Evolutionary conservation across 1,140 invertebrate genomes (phyloP).

Genomic region (Trichomalopsis sarcophagae): DNA sequence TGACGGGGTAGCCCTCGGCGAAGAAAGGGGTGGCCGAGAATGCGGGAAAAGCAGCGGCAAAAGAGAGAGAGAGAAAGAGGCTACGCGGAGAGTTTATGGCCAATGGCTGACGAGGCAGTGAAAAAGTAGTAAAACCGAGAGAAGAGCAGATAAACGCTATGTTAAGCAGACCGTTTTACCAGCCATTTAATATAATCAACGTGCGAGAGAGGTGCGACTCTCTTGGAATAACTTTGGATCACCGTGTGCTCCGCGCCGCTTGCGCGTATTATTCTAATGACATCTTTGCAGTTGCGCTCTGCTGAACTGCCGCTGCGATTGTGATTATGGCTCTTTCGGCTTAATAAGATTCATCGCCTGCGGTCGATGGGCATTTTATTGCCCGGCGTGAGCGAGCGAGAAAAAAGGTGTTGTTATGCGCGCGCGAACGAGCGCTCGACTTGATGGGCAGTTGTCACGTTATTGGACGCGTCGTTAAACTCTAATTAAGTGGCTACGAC

Average conservation of each 20-base stretch:
- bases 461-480: background rate
- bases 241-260: background rate
- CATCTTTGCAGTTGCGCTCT: background rate
- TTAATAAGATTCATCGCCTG: conserved; percentile 7
- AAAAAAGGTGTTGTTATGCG: background rate
- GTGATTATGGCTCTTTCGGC: conserved; percentile 15
- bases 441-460: background rate
- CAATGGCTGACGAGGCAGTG: conserved; percentile 74
- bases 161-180: conserved; percentile 75
- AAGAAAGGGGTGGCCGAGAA: conserved; percentile 50
- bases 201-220: conserved; percentile 47
- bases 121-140: conserved; percentile 75
- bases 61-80: conserved; percentile 48
- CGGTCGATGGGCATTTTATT: conserved; percentile 2
- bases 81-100: conserved; percentile 69
- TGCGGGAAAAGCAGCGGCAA: conserved; percentile 17
- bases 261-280: background rate
- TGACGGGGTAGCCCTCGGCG: conserved; percentile 25
- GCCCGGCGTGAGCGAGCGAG: background rate
- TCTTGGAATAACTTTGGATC: conserved; percentile 63
- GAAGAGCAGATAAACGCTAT: conserved; percentile 75
- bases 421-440: no score
- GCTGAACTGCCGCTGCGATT: background rate
- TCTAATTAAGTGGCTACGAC: background rate
- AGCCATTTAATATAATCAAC: conserved; percentile 75